phyloP scores from a whole-genome alignment of 2,113 vertebrate species.

The Charina bottae region DNA sequence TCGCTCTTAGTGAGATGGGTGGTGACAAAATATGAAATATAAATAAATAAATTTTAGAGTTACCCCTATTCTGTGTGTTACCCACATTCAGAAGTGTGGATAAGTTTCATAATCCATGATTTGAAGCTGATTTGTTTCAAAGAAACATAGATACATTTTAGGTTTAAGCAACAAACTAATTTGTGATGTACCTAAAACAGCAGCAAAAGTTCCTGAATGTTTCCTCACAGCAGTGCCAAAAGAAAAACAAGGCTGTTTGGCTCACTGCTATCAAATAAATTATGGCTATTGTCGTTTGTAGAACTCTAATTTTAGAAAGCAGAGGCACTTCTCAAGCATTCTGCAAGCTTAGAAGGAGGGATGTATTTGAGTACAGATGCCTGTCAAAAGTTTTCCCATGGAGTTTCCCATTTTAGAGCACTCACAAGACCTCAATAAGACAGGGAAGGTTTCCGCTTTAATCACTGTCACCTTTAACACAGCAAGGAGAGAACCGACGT shows the following conservation, averaged over 20 bases:
- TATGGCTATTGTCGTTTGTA: background rate
- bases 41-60: background rate
- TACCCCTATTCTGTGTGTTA: background rate
- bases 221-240: too few relatives aligned
- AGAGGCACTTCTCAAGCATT: background rate
- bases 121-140: background rate
- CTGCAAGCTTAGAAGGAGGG: background rate
- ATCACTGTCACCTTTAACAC: constrained; percentile 83
- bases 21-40: too few relatives aligned
- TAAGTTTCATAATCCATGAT: background rate
- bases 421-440: background rate
- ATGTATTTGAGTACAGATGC: background rate
- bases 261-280: background rate
- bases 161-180: background rate
- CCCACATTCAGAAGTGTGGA: background rate
- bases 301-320: background rate
- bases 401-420: background rate
- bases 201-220: background rate
- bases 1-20: too few relatives aligned
- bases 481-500: constrained; percentile 89
- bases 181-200: background rate
- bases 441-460: background rate
- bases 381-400: background rate
- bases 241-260: background rate
- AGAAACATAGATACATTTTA: background rate